phyloP scores from a whole-genome alignment of 2,113 vertebrate species.

The Tyrannus savana region DNA sequence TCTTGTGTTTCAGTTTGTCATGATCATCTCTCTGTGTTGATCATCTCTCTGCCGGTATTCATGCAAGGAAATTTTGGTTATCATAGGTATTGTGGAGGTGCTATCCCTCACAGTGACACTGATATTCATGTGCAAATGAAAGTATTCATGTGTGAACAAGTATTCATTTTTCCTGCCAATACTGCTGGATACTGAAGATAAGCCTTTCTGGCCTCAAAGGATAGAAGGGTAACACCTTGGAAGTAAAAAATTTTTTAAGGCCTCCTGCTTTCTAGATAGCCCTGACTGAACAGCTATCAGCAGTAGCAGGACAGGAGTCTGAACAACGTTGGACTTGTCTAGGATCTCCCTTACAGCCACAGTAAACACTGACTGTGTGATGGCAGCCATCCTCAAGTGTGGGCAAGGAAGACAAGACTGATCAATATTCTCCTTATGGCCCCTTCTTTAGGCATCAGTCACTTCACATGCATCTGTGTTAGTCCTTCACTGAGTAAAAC shows the following conservation, averaged over 20 bases:
- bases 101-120: not conserved
- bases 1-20: not conserved
- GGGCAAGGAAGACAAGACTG: not conserved
- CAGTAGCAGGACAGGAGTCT: not conserved
- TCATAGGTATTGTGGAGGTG: not conserved
- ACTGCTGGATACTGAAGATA: not conserved
- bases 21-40: not conserved
- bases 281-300: not conserved
- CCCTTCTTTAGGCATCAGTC: not conserved
- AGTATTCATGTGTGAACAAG: not conserved
- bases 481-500: not conserved
- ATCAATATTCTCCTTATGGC: not conserved
- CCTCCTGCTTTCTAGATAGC: not conserved
- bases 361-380: fast-evolving
- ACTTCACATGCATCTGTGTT: not conserved
- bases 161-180: not conserved
- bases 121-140: not conserved
- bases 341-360: not conserved
- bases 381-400: not conserved
- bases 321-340: not conserved
- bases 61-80: not conserved
- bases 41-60: not conserved
- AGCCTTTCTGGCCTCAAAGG: not conserved
- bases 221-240: not conserved
- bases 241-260: not conserved